These are phyloP conservation scores for Mirounga angustirostris DNA, from an alignment of 2,113 vertebrate species.

Conservation along the genomic window DNA sequence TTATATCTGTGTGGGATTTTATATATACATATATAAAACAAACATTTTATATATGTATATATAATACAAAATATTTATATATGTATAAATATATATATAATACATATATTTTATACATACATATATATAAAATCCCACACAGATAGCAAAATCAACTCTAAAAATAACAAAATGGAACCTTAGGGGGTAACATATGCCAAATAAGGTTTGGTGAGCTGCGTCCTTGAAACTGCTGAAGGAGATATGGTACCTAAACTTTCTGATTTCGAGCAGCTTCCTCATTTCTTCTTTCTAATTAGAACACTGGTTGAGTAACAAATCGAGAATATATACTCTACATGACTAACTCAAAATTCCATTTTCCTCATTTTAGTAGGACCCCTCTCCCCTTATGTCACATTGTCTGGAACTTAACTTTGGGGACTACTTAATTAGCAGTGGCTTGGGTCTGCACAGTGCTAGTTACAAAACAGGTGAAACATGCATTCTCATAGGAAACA, in stretches of 20 bases:
- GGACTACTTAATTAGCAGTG: not conserved
- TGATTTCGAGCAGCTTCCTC: constrained; percentile 42
- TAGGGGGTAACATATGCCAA: constrained; percentile 32
- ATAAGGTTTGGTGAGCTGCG: not conserved
- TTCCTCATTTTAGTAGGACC: not conserved
- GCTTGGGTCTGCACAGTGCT: not conserved
- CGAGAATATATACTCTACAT: not conserved
- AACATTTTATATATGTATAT: not conserved
- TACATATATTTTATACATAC: not conserved
- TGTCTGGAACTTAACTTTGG: not conserved
- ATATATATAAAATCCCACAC: not conserved
- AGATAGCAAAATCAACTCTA: constrained; percentile 74
- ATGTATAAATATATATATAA: not conserved
- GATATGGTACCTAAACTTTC: constrained; percentile 60
- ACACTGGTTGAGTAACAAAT: not conserved
- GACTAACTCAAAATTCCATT: not conserved
- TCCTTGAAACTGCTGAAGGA: constrained; percentile 49
- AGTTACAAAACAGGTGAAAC: constrained; percentile 18
- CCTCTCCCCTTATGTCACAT: not conserved
- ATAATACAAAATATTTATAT: not conserved
- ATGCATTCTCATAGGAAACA: not conserved
- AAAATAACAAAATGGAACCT: constrained; percentile 70
- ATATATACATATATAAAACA: not conserved
- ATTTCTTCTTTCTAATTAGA: not conserved
- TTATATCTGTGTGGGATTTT: not conserved